Evolutionary conservation across 2,888 invertebrate species (phyloP), one percentile per base, ranked within the genome.

Genomic region (Rhopalosiphum nymphaeae): DNA sequence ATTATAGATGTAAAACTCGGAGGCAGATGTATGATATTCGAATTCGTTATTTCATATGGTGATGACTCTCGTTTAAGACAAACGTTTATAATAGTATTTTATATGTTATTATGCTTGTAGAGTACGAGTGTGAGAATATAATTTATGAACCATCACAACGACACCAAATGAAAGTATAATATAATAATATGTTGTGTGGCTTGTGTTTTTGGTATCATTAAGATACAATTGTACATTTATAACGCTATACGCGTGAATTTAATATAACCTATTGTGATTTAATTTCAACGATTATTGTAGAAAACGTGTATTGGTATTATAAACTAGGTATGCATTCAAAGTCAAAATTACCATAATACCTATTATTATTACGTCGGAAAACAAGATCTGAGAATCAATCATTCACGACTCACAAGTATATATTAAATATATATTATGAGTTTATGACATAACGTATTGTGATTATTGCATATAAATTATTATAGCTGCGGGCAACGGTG

Each of bases 361-460:
- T 46, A 86, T 86, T 44, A 86, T 86, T 46, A 46, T 86, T 86
- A 42, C 29, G 86, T 86, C 53, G 93, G 94, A 89, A 56, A 89
- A 89, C 36, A 36, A 36, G 36, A 78, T 78, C 36, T 36, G 36
- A 29, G 36, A 36, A 78, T 78, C 36, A 78, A 78, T 78, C 78
- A 78, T 78, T 78, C 78, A 78, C 36, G 36, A 36, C 36, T 78
- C 21, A 36, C 42, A 42, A 89, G 46, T 53, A 36, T 67, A 67
- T 85, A 49, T 49, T 78, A 78, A 78, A 36, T 78, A 36, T 78
- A 67, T n/a, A 36, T 67, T 67, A 36, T 67, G 67, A 36, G n/a
- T 67, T 36, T 67, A 67, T 67, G n/a, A 36, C 67, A 67, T 67
- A 67, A 13, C 57, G n/a, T 36, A 67, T 67, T 67, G 7, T n/a